A percentile compares a stretch with the other conserved stretches of the same genome.
Evolutionary conservation across 1,140 invertebrate genomes (phyloP).

Genomic region (Platorchestia sp.): DNA sequence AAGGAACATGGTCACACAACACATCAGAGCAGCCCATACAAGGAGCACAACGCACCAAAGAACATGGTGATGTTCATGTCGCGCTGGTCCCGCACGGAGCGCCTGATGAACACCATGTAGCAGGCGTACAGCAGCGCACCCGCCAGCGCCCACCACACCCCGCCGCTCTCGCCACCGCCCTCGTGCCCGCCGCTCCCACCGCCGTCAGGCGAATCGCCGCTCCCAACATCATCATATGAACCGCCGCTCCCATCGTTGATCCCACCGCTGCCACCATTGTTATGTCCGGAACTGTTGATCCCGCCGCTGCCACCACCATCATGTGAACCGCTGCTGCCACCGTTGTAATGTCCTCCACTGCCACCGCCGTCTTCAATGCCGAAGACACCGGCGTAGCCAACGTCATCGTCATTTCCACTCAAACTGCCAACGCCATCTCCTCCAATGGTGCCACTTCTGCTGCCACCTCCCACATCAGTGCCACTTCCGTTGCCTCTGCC

Average conservation of each 20-base stretch:
- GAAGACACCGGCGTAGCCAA: background rate
- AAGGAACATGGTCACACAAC: background rate
- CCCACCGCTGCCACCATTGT: background rate
- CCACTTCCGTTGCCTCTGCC: background rate
- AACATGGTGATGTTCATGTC: slow-evolving; percentile 59
- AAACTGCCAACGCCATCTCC: background rate
- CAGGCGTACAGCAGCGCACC: slow-evolving; percentile 51
- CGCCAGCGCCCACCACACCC: slow-evolving; percentile 47
- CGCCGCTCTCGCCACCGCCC: background rate
- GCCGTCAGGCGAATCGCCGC: background rate
- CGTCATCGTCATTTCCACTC: background rate
- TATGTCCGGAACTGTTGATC: background rate
- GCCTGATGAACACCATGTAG: slow-evolving; percentile 54
- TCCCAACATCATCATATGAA: background rate
- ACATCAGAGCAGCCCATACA: background rate
- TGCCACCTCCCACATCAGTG: background rate
- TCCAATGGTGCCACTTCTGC: background rate
- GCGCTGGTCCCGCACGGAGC: background rate
- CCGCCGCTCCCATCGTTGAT: background rate
- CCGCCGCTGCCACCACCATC: no score
- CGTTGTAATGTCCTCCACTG: background rate
- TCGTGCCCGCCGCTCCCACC: background rate
- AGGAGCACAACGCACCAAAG: slow-evolving; percentile 9
- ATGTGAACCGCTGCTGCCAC: no score
- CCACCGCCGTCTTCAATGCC: background rate